These are phyloP conservation scores for Hypocryptadius cinnamomeus DNA, from an alignment of 2,113 vertebrate genomes.

Conservation along the genomic window DNA sequence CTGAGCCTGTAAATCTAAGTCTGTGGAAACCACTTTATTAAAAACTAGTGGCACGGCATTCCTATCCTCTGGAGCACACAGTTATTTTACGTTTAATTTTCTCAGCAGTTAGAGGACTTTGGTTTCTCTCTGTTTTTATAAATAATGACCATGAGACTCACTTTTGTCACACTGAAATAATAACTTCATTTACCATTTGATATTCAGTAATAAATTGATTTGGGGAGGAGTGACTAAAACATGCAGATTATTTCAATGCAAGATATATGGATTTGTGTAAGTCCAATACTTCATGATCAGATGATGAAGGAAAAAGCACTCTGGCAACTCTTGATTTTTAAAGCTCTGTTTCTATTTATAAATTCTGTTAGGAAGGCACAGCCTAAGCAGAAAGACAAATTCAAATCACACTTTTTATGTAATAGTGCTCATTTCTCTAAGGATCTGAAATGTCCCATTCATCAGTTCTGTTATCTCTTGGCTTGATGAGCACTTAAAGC, in stretches of 20 bases:
- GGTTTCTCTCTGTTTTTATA: not conserved
- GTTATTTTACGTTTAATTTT: not conserved
- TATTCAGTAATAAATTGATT: constrained; percentile 31
- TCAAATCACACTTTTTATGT: constrained; percentile 50
- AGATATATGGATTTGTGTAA: constrained; percentile 1
- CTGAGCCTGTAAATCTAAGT: not conserved
- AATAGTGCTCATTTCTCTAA: constrained; percentile 44
- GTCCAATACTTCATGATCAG: not conserved
- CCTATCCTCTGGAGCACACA: not conserved
- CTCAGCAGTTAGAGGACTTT: not conserved
- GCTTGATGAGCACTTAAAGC: constrained; percentile 49
- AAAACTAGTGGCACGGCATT: not conserved
- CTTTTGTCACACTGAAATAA: not conserved
- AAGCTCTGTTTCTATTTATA: constrained; percentile 52
- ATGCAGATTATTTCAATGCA: not conserved
- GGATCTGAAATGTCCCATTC: constrained; percentile 49
- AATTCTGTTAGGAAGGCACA: constrained; percentile 9
- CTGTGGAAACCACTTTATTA: constrained; percentile 11
- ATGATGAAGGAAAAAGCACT: not conserved
- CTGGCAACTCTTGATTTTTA: constrained; percentile 26
- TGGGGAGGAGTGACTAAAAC: not conserved
- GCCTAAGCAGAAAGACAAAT: constrained; percentile 40
- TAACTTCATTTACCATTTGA: not conserved
- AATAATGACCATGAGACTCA: not conserved
- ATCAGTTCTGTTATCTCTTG: constrained; percentile 48